Base-by-base conservation (phyloP, 1,140 invertebrate genomes). In the Acromyrmex heyeri region DNA sequence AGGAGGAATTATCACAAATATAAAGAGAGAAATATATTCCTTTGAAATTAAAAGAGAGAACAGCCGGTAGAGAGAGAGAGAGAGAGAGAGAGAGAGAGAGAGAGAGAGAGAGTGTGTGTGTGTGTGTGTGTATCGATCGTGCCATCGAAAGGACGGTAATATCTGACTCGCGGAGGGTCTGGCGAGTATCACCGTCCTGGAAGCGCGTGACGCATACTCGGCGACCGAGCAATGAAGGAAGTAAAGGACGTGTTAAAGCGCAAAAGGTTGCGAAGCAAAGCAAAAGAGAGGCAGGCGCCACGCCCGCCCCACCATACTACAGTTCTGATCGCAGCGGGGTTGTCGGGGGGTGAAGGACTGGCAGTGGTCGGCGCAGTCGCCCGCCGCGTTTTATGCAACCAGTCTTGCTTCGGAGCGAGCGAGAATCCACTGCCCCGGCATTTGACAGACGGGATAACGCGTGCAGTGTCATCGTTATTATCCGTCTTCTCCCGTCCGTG, bases 331-430 rank as follows among this genome's bases (percentile, higher is more conserved):
- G 61, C 27, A 30, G 27, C 30, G 14, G 61, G 24, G 92, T 90
- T 87, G 67, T 73, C 38, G 75, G 88, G 88, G 0, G 90, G 88
- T 86, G 91, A 87, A 85, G 62, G 88, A 85, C 75, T 88, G 87
- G 86, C 62, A 69, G 86, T 62, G 65, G 86, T 92, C 85, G 89
- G 92, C 93, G 93, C 93, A 94, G 93, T 83, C 91, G 93, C 93
- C 90, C 92, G 93, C 92, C 93, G 92, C 90, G 91, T 93, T 94
- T 93, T 94, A 94, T 94, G 94, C 94, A 94, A 94, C 93, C 93
- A 94, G 94, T 94, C 92, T 93, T 93, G 92, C 92, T 92, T 92
- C 88, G 92, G 92, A 93, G 92, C 93, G 92, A 94, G 91, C 89
- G 91, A 44, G 38, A 89, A 89, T 92, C 90, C 90, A 89, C 91